phyloP scores from a whole-genome alignment of 2,797 vertebrate genomes.

The Eurystomus glaucurus region DNA sequence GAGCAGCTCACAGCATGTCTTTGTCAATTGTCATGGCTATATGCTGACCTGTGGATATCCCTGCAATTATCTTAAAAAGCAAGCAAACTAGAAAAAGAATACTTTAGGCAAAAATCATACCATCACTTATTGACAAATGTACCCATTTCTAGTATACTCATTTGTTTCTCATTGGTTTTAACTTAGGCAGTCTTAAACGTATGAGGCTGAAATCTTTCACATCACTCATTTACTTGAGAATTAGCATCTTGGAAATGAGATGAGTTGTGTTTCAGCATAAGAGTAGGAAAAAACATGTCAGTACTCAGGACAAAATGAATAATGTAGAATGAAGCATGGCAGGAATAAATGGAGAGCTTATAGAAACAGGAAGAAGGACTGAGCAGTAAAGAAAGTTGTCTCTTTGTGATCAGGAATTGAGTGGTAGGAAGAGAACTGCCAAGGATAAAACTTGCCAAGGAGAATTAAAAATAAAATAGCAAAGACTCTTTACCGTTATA shows the following conservation, averaged over 20 bases:
- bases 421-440: accelerated
- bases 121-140: neutral
- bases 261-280: neutral
- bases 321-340: neutral
- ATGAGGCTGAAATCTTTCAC: neutral
- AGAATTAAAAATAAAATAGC: neutral
- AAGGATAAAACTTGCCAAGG: neutral
- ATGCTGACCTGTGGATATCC: neutral
- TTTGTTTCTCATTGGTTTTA: neutral
- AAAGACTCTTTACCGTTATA: neutral
- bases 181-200: neutral
- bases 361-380: neutral
- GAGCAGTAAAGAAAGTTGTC: neutral
- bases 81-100: neutral
- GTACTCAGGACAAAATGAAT: neutral
- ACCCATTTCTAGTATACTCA: neutral
- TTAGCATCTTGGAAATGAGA: neutral
- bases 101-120: neutral
- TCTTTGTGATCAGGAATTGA: neutral
- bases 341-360: neutral
- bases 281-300: neutral
- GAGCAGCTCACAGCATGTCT: neutral
- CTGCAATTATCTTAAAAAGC: neutral
- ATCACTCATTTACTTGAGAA: neutral
- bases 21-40: neutral